Conservation (phyloP, 2,888 invertebrate genomes). For the Aleiodes testaceus region DNA sequence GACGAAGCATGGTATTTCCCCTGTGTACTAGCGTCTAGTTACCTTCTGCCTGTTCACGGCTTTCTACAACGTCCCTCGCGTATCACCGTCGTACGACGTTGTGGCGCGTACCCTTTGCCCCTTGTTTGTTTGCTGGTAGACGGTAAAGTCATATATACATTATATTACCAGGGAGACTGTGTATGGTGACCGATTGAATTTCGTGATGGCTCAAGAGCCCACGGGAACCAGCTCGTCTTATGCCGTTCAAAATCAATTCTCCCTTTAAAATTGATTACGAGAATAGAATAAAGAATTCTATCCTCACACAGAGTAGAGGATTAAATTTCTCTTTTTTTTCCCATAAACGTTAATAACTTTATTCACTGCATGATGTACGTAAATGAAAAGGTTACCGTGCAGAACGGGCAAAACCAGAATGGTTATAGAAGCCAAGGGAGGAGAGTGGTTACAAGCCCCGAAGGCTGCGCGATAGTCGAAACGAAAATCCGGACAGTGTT, state of each 20-base stretch:
- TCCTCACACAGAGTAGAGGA: too few relatives aligned
- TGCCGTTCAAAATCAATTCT: slow-evolving; percentile 35
- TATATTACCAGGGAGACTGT: slow-evolving; percentile 2
- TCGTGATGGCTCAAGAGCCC: slow-evolving; percentile 35
- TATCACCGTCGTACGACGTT: slow-evolving; percentile 42
- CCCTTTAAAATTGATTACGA: neutral
- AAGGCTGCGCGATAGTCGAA: slow-evolving; percentile 49
- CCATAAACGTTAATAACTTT: too few relatives aligned
- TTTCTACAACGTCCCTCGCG: slow-evolving; percentile 48
- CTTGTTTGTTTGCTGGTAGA: slow-evolving; percentile 51
- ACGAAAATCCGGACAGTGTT: slow-evolving; percentile 65
- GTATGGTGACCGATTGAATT: slow-evolving; percentile 43
- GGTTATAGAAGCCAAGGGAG: slow-evolving; percentile 22
- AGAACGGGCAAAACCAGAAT: slow-evolving; percentile 35
- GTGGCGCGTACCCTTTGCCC: slow-evolving; percentile 51
- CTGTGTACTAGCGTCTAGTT: slow-evolving; percentile 67
- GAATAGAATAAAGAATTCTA: neutral
- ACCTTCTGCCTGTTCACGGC: slow-evolving; percentile 47
- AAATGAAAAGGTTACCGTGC: slow-evolving; percentile 37
- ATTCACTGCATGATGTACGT: slow-evolving; percentile 25
- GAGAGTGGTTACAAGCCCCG: slow-evolving; percentile 35
- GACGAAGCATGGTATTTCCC: slow-evolving; percentile 73
- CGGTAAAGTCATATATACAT: slow-evolving; percentile 37
- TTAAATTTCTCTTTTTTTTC: neutral
- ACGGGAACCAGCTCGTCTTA: neutral